Conservation (phyloP, 92 coral and sea anemone species). For the Palythoa grandiflora region DNA sequence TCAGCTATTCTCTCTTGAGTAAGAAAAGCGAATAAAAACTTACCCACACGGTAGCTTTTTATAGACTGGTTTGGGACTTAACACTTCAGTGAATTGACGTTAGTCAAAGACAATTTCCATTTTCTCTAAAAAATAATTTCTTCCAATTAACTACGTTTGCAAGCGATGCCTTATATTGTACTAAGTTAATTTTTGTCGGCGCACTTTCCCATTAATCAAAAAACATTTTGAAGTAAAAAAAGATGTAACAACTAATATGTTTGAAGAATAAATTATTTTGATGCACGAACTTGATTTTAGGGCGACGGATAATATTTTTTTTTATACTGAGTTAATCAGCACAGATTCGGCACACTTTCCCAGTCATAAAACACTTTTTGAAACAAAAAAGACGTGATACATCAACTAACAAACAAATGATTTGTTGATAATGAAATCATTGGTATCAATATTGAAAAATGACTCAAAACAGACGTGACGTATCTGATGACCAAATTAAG, state of each 20-base stretch:
- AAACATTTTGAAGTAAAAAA: neutral
- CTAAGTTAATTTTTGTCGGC: neutral
- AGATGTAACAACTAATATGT: no score
- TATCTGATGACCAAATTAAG: neutral
- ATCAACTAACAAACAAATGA: no score
- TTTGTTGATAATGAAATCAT: no score
- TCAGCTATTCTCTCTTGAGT: neutral
- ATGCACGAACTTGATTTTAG: no score
- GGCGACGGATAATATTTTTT: no score
- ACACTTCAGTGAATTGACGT: constrained; percentile 9
- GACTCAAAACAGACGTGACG: no score
- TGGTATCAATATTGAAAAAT: no score
- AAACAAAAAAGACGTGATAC: no score
- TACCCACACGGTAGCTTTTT: neutral
- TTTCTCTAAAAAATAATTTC: neutral
- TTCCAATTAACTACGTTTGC: neutral
- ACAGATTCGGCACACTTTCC: no score
- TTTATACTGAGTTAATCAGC: no score
- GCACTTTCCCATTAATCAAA: no score
- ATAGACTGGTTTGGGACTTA: neutral
- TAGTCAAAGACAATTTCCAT: neutral
- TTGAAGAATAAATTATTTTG: neutral
- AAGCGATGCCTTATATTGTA: neutral
- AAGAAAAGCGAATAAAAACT: neutral
- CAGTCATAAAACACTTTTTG: no score